phyloP scores from a whole-genome alignment of 2,888 invertebrate genomes.

The Odontocerum albicorne region DNA sequence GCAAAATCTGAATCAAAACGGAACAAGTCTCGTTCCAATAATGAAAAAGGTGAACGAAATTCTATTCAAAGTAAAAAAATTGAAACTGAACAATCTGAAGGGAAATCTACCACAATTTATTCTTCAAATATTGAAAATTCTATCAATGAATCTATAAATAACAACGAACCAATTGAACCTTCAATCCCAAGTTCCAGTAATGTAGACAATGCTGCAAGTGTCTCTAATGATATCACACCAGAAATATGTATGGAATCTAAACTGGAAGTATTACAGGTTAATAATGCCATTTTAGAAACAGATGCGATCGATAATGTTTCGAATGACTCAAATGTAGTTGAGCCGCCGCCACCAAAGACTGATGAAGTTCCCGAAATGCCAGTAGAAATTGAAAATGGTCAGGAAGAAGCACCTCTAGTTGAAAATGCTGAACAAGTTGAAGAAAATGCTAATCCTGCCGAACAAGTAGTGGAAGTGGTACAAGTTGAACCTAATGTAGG shows the following conservation, averaged over 20 bases:
- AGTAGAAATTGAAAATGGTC: background rate
- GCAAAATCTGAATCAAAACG: constrained; percentile 6
- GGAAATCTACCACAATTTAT: background rate
- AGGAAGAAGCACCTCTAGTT: background rate
- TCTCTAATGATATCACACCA: too few species aligned
- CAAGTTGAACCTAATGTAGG: background rate
- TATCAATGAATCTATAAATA: background rate
- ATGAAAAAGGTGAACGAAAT: background rate
- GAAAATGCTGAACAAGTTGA: background rate
- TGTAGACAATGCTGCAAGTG: too few species aligned
- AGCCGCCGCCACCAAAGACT: background rate
- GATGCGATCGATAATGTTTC: too few species aligned
- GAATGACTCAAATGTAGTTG: background rate
- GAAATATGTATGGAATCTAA: too few species aligned
- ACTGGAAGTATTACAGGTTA: too few species aligned
- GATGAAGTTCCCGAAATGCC: background rate
- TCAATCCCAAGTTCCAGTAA: too few species aligned
- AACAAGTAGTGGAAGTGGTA: background rate
- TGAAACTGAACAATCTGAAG: background rate
- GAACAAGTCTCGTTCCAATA: constrained; percentile 6
- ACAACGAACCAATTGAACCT: too few species aligned
- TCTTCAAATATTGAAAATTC: too few species aligned
- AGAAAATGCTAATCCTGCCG: constrained; percentile 1
- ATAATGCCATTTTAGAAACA: too few species aligned
- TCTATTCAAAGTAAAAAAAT: background rate